Conservation (phyloP, 2,113 vertebrate genomes). For the Toxotes jaculatrix region DNA sequence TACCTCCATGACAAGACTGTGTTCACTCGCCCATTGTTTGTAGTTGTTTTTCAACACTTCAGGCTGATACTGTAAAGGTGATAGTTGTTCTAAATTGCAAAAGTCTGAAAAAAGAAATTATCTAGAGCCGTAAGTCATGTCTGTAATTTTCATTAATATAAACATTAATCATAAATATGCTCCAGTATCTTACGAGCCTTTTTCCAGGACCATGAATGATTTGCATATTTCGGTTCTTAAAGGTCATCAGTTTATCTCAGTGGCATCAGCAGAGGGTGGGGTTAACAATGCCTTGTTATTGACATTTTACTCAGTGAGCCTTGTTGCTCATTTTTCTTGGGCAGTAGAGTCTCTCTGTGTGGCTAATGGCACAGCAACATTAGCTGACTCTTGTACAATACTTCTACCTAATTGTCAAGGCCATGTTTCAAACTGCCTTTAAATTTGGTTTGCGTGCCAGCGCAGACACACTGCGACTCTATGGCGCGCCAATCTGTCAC, state of each 20-base stretch:
- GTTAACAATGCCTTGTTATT: constrained; percentile 17
- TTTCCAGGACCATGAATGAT: constrained; percentile 4
- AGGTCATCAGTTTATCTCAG: background rate
- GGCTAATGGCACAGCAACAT: constrained; percentile 20
- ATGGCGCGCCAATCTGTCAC: background rate
- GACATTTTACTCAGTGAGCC: background rate
- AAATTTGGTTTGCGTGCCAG: constrained; percentile 27
- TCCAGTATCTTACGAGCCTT: background rate
- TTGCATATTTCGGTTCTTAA: constrained; percentile 5
- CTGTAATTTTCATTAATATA: background rate
- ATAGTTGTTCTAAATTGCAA: background rate
- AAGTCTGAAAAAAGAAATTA: background rate
- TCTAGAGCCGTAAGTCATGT: background rate
- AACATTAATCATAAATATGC: background rate
- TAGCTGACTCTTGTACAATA: background rate
- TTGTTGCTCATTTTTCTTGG: constrained; percentile 12
- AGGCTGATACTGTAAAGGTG: background rate
- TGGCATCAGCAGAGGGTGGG: background rate
- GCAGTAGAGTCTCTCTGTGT: background rate
- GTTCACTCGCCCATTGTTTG: background rate
- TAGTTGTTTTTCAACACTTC: background rate
- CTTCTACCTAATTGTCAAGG: constrained; percentile 7
- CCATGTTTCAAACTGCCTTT: constrained; percentile 30
- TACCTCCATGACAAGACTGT: background rate
- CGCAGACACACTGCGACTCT: background rate